These are phyloP conservation scores for Serinus canaria DNA, from an alignment of 2,113 vertebrate species.

Conservation along the genomic window DNA sequence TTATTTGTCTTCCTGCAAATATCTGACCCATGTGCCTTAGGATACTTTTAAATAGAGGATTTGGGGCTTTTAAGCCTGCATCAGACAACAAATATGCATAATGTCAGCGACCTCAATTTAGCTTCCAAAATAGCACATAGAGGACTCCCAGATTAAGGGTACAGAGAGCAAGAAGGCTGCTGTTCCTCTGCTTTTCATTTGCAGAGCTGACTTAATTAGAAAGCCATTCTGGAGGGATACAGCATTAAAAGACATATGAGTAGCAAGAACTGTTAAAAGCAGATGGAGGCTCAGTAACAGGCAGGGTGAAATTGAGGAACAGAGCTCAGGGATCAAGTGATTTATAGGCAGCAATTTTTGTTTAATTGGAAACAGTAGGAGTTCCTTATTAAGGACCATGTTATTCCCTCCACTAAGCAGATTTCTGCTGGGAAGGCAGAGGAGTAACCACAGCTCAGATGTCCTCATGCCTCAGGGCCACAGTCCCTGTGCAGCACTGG, in stretches of 20 bases:
- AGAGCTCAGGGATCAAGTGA: conserved; percentile 56
- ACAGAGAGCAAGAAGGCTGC: conserved; percentile 38
- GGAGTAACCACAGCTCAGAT: background rate
- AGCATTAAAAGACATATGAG: conserved; percentile 11
- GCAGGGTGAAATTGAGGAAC: conserved; percentile 40
- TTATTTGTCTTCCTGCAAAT: conserved; percentile 38
- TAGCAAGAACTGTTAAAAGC: conserved; percentile 31
- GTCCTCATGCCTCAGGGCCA: background rate
- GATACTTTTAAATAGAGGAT: conserved; percentile 28
- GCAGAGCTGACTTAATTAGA: conserved; percentile 56
- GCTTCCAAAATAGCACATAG: conserved; percentile 52
- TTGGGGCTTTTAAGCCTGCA: conserved; percentile 46
- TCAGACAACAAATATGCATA: conserved; percentile 62
- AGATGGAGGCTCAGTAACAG: conserved; percentile 42
- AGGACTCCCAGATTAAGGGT: conserved; percentile 49
- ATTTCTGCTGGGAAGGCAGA: background rate
- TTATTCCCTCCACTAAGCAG: conserved; percentile 12
- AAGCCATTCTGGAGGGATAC: conserved; percentile 37
- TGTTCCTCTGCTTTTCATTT: conserved; percentile 59
- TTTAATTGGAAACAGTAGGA: conserved; percentile 56
- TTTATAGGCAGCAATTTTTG: conserved; percentile 49
- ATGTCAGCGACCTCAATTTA: conserved; percentile 59
- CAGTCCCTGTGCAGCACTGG: background rate
- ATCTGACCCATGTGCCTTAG: conserved; percentile 19
- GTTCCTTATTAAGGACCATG: conserved; percentile 15